Evolutionary conservation across 1,140 invertebrate species (phyloP), one percentile per base, ranked within the genome.

Genomic region (Rhynchophorus ferrugineus): DNA sequence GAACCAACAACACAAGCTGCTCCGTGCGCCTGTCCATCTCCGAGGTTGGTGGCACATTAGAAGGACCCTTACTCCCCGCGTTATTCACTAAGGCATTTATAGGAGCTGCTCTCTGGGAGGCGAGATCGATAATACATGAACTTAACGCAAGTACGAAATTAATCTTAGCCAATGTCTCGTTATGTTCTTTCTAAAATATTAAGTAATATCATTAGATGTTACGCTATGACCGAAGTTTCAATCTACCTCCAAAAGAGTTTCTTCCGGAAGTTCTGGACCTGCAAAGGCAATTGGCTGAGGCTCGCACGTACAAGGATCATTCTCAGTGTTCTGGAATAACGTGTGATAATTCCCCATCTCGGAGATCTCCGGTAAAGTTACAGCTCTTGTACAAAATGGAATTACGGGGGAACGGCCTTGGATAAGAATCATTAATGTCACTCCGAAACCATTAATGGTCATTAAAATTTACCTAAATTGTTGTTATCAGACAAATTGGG

Each of bases 141-240:
- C 90, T 89, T 11, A 97, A 72, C 11, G 91, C 89, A 29, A 92
- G 72, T 11, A 95, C 89, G 73, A 95, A 97, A 66, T 91, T 91
- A 33, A 97, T 75, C 69, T 96, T 96, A 1, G 90, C 89, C 57
- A 97, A 72, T 3, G 89, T 91, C 68, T 95, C 91, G 71, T 93
- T 94, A 71, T 97, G 94, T 65, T 93, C 90, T 49, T 85, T 81
- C 79, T 84, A 66, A 5, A 73, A 67, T 44, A 46, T 51, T 13
- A 47, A 17, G 33, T 36, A 44, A 35, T 44, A 1, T 8, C 8
- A 3, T n/a, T 38, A 6, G 16, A n/a, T n/a, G n/a, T n/a, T 44
- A 3, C 8, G 3, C 16, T 44, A 3, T 6, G 29, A 33, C 2
- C 2, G 29, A 6, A 6, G 21, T 5, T 33, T 41, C 52, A 46